Conservation (phyloP, 2,113 vertebrate species). For the Clinocottus analis region DNA sequence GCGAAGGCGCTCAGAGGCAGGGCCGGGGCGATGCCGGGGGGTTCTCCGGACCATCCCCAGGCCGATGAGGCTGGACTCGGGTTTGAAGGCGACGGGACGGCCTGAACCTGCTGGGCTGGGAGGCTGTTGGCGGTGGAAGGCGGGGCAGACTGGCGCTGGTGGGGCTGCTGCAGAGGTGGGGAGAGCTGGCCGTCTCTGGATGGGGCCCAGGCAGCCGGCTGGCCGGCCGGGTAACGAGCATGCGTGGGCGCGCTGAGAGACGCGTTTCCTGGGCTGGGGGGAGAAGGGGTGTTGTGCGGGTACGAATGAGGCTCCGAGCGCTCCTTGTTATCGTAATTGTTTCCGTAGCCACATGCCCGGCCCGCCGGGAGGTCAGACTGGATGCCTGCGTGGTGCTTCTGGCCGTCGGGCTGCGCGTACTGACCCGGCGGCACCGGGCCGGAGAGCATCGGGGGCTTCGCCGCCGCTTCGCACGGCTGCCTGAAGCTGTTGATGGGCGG, state of each 20-base stretch:
- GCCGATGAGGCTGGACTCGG: slow-evolving; percentile 41
- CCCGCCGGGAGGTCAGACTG: slow-evolving; percentile 66
- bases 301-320: slow-evolving; percentile 57
- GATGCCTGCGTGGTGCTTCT: slow-evolving; percentile 70
- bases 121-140: slow-evolving; percentile 68
- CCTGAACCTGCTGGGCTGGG: slow-evolving; percentile 51
- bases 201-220: slow-evolving; percentile 62
- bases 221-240: slow-evolving; percentile 53
- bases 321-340: slow-evolving; percentile 78
- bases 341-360: slow-evolving; percentile 75
- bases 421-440: slow-evolving; percentile 63
- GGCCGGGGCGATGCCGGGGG: slow-evolving; percentile 55
- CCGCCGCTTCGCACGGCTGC: slow-evolving; percentile 77
- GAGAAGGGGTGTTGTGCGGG: slow-evolving; percentile 54
- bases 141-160: slow-evolving; percentile 35
- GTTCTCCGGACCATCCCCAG: slow-evolving; percentile 41
- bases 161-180: slow-evolving; percentile 44
- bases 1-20: slow-evolving; percentile 75
- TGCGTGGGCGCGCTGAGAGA: slow-evolving; percentile 53
- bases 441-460: slow-evolving; percentile 88
- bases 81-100: slow-evolving; percentile 38
- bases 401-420: slow-evolving; percentile 69
- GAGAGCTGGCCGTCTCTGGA: slow-evolving; percentile 60
- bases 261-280: slow-evolving; percentile 53
- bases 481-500: slow-evolving; percentile 75